Percentiles rank a stretch among this genome's conserved stretches.
Conservation (phyloP, 1,140 invertebrate species). For the Rhagoletis pomonella region DNA sequence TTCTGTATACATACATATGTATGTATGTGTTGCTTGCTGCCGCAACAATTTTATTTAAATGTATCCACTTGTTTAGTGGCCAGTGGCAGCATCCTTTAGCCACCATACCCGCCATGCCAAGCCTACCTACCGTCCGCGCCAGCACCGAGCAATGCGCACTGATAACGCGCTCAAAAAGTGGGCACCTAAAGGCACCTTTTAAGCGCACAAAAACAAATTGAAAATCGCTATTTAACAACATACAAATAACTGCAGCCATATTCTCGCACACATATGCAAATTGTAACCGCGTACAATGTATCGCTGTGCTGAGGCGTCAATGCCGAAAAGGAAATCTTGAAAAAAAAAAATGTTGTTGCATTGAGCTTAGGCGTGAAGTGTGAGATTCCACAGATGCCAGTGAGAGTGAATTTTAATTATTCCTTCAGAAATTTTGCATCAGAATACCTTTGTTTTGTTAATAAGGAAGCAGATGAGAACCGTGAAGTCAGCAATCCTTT, state of each 20-base stretch:
- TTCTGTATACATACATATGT: not conserved
- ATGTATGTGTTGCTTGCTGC: not conserved
- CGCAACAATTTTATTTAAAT: constrained; percentile 47
- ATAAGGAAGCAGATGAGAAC: too few species aligned
- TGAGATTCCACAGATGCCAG: constrained; percentile 2
- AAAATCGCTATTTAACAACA: constrained; percentile 37
- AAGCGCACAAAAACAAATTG: constrained; percentile 48
- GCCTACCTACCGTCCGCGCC: not conserved
- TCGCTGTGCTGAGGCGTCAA: not conserved
- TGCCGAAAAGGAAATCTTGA: not conserved
- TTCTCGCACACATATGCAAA: constrained; percentile 7
- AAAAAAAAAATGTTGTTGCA: not conserved
- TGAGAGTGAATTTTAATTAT: constrained; percentile 19
- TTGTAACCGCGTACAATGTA: constrained; percentile 13
- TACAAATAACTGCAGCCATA: not conserved
- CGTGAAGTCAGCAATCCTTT: too few species aligned
- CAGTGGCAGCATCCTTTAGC: not conserved
- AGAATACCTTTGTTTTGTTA: too few species aligned
- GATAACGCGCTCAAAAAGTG: constrained; percentile 36
- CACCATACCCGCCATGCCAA: not conserved
- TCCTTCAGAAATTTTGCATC: not conserved
- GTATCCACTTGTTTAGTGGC: constrained; percentile 26
- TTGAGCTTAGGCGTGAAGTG: not conserved
- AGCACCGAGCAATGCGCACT: not conserved
- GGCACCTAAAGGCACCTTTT: constrained; percentile 47